Conservation (phyloP, 1,140 invertebrate species). For the Bombyx mandarina region DNA sequence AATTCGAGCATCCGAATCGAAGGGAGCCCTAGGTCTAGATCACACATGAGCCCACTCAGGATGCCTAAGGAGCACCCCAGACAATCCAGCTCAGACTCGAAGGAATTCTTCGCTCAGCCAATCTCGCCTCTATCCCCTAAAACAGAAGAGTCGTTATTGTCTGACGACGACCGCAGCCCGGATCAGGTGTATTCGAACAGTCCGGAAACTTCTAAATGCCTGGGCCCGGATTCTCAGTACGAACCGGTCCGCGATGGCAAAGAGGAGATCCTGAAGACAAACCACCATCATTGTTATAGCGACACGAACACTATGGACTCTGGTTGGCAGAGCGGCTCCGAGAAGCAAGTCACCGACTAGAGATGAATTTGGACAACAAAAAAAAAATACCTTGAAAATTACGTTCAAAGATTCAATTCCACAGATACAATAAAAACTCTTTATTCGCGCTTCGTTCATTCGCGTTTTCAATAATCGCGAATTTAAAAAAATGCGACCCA, state of each 20-base stretch:
- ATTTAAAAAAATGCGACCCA: no score
- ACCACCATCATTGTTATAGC: constrained; percentile 63
- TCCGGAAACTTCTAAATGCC: constrained; percentile 45
- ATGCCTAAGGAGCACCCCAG: constrained; percentile 42
- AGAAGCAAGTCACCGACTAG: constrained; percentile 66
- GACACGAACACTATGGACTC: constrained; percentile 71
- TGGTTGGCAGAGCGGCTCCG: constrained; percentile 67
- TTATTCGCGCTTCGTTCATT: no score
- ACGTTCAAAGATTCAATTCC: no score
- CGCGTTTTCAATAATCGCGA: no score
- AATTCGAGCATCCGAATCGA: constrained; percentile 52
- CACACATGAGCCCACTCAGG: constrained; percentile 44
- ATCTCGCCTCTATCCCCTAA: constrained; percentile 52
- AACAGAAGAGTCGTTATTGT: constrained; percentile 55
- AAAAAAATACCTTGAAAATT: no score
- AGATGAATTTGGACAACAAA: neutral
- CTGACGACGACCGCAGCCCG: constrained; percentile 39
- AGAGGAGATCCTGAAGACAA: constrained; percentile 45
- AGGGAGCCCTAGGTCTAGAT: constrained; percentile 44
- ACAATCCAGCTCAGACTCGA: constrained; percentile 30
- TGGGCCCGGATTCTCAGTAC: constrained; percentile 62
- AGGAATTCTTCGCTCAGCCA: constrained; percentile 37
- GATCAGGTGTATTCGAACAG: constrained; percentile 53
- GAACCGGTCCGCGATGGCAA: constrained; percentile 51
- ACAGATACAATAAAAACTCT: no score